Base-by-base conservation (phyloP, 2,888 invertebrate species). In the Apodemia duryi region DNA sequence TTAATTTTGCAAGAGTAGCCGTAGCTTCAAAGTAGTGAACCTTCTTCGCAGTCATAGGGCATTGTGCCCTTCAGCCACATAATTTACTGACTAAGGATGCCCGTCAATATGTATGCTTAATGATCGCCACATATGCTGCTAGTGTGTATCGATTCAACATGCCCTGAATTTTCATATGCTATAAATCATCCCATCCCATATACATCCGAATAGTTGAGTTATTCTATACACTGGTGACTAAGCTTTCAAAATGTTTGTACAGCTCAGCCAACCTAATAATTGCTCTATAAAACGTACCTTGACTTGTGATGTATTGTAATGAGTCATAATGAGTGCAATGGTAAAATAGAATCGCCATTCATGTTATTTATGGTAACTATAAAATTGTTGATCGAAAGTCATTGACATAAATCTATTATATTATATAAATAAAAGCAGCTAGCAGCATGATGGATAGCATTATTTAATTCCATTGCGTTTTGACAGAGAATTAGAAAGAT, bases 241-340 rank as follows among this genome's bases (percentile, higher is more conserved):
- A 54, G 29, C 54, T 28, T 28, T 54, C 7, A 54, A 54, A 54
- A 54, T 54, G 54, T 54, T 54, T 54, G 54, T 54, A 29, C 29
- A 54, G 54, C 29, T 54, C 54, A 54, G 29, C 29, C 29, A 54
- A 29, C 29, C 29, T 57, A 57, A 11, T 57, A 57, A 57, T 57
- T 57, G 54, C 29, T 57, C 54, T 57, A 29, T 57, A 49, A 35
- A 57, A 11, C 57, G 32, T 32, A 57, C 57, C 57, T 54, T 32
- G 57, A 57, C 57, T 57, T 57, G 13, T 29, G 10, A 52, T 52
- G 52, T 49, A 49, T 49, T n/a, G 49, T 49, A 52, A 10, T 52
- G 52, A 52, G 52, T 57, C 29, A 57, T 57, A 29, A 57, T 57
- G 57, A 57, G 57, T 57, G 29, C 32, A 54, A 35, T 57, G 57